Base-by-base conservation (phyloP, 1,140 invertebrate genomes). In the Eriocheir sinensis region DNA sequence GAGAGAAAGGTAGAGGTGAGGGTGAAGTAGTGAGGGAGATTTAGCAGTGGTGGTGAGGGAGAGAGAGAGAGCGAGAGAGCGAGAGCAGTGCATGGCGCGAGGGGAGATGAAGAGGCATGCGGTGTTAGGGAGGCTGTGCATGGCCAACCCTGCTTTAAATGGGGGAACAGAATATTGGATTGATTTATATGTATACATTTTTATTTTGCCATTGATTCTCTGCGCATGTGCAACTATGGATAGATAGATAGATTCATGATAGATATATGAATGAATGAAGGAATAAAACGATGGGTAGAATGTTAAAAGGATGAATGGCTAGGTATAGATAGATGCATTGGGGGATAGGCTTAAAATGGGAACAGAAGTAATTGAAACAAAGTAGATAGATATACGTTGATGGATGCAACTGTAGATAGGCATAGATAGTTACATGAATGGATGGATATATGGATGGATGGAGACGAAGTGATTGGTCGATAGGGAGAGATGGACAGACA, bases 91-190 rank as follows among this genome's bases (percentile, higher is more conserved):
- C 60, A 32, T 89, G 40, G 88, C 8, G 88, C 48, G 41, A 86
- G 83, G 83, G 36, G 83, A 40, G 83, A 41, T 40, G 34, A 41
- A 86, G 40, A 41, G 83, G 34, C 36, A 41, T 38, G 83, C 40
- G 88, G 30, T 89, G 88, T 89, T 41, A 89, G 88, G 88, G 88
- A 48, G 88, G 40, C 30, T 86, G 9, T 89, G 88, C 88, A 89
- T 89, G 88, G 48, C 88, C 88, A 89, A 89, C n/a, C 88, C 88
- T 89, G 88, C 88, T 89, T 89, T 89, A 89, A 89, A 89, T 89
- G 88, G 88, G 88, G 88, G 88, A 89, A 48, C 88, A 48, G 36
- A 89, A 89, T 89, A 89, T 89, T 89, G 88, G 88, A 89, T 89
- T 89, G 88, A 89, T 89, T 89, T 89, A 89, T 89, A 44, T 89